Evolutionary conservation across 2,113 vertebrate genomes (phyloP).

Genomic region (Scophthalmus maximus): DNA sequence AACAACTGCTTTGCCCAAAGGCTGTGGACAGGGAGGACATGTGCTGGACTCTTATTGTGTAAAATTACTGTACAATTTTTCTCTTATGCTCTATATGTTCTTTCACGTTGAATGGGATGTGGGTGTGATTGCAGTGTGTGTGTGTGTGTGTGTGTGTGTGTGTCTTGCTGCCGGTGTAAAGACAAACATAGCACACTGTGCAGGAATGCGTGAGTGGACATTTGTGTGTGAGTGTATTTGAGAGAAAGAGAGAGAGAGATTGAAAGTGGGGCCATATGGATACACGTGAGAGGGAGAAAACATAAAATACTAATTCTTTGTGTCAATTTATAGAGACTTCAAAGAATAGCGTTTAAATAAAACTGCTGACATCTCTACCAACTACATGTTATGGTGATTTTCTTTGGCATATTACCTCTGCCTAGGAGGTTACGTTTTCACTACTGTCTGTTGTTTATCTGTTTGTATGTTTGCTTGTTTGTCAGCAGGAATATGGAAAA

Average conservation of each 20-base stretch:
- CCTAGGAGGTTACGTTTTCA: no score
- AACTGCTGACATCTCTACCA: constrained; percentile 62
- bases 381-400: not conserved
- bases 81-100: constrained; percentile 61
- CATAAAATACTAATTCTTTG: constrained; percentile 51
- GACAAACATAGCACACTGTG: constrained; percentile 12
- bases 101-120: constrained; percentile 38
- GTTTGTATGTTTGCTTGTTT: no score
- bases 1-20: constrained; percentile 37
- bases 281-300: constrained; percentile 37
- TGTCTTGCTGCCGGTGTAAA: constrained; percentile 23
- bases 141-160: not conserved
- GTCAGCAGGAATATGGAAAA: no score
- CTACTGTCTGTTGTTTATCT: no score
- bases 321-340: constrained; percentile 60
- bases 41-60: constrained; percentile 53
- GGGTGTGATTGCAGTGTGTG: constrained; percentile 27
- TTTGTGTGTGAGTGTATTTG: constrained; percentile 3
- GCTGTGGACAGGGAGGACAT: constrained; percentile 10
- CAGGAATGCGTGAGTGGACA: constrained; percentile 10
- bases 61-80: constrained; percentile 55
- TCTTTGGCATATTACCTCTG: constrained; percentile 1
- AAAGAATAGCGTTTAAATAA: constrained; percentile 68
- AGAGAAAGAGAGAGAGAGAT: not conserved
- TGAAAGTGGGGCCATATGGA: constrained; percentile 29